These are phyloP conservation scores for Ceratina australensis DNA, from an alignment of 1,140 invertebrate species.

Conservation along the genomic window DNA sequence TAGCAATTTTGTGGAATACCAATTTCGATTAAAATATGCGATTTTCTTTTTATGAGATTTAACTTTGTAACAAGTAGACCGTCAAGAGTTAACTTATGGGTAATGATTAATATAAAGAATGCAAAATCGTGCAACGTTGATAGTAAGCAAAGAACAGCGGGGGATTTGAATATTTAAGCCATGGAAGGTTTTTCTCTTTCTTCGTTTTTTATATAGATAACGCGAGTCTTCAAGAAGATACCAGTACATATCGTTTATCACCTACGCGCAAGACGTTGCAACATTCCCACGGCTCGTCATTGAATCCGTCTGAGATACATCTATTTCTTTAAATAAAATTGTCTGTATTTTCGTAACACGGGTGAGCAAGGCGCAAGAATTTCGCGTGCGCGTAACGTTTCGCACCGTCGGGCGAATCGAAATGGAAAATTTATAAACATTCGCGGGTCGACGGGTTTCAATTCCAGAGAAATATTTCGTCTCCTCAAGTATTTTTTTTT, in stretches of 20 bases:
- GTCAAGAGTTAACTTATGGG: too few species aligned
- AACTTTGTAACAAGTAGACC: too few species aligned
- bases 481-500: neutral
- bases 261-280: too few species aligned
- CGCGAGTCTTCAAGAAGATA: neutral
- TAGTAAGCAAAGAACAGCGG: neutral
- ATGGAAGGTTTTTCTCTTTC: neutral
- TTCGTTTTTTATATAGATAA: neutral
- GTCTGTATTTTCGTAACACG: too few species aligned
- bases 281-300: too few species aligned
- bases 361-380: neutral
- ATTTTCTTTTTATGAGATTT: too few species aligned
- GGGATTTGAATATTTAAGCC: neutral
- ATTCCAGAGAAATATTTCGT: neutral
- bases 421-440: constrained; percentile 35
- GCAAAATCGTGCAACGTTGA: neutral
- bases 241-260: too few species aligned
- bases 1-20: too few species aligned
- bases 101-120: too few species aligned
- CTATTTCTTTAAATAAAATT: too few species aligned
- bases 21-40: too few species aligned
- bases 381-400: neutral
- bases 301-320: too few species aligned
- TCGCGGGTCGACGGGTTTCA: neutral
- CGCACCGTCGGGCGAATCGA: neutral